Evolutionary conservation across 2,888 invertebrate genomes (phyloP).

Genomic region (Dendrolimus houi): DNA sequence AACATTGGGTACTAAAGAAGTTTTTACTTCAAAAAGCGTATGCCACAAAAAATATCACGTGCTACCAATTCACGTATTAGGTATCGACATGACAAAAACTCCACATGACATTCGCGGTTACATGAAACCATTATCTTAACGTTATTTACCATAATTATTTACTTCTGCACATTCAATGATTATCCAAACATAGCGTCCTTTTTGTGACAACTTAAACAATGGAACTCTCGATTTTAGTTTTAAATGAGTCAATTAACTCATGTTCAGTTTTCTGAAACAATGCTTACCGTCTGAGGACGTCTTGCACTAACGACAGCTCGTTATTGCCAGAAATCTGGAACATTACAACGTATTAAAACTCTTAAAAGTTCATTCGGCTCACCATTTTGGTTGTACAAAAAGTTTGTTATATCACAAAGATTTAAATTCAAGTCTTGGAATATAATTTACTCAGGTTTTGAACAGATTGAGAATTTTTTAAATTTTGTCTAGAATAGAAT

Average conservation of each 20-base stretch:
- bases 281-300: slow-evolving; percentile 38
- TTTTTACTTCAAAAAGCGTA: too few relatives aligned
- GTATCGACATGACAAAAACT: neutral
- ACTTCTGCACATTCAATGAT: slow-evolving; percentile 2
- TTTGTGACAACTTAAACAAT: slow-evolving; percentile 20
- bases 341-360: slow-evolving; percentile 74
- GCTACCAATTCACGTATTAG: too few relatives aligned
- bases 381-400: slow-evolving; percentile 64
- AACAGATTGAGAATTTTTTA: too few relatives aligned
- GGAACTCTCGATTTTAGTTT: slow-evolving; percentile 26
- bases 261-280: slow-evolving; percentile 40
- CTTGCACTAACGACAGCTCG: slow-evolving; percentile 60
- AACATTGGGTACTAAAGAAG: too few relatives aligned
- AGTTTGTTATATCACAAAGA: slow-evolving; percentile 67
- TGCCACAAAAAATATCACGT: too few relatives aligned
- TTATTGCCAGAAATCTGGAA: slow-evolving; percentile 69
- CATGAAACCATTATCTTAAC: neutral
- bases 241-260: slow-evolving; percentile 38
- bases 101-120: neutral
- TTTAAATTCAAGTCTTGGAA: slow-evolving; percentile 65
- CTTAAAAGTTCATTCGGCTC: slow-evolving; percentile 60
- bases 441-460: neutral
- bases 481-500: too few relatives aligned
- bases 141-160: neutral
- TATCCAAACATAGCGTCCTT: slow-evolving; percentile 1